Percentiles rank a stretch among this genome's conserved stretches.
These are phyloP conservation scores for Nematopogon swammerdamellus DNA, from an alignment of 2,888 invertebrate genomes.

Conservation along the genomic window DNA sequence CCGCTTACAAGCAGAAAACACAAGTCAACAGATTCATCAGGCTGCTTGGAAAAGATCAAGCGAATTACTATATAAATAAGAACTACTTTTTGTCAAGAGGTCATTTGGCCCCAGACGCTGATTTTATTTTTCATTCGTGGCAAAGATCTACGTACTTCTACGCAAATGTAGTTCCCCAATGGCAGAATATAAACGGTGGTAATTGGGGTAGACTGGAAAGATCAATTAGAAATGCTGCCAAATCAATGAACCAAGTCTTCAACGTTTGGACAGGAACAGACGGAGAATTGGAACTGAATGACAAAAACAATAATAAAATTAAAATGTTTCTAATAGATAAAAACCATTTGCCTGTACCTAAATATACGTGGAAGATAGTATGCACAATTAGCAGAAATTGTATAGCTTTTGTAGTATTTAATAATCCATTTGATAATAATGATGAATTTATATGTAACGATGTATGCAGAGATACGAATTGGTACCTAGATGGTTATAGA, in stretches of 20 bases:
- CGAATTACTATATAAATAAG: conserved; percentile 22
- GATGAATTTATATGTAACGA: conserved; percentile 20
- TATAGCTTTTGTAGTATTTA: conserved; percentile 46
- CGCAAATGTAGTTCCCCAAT: conserved; percentile 47
- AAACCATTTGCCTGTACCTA: conserved; percentile 32
- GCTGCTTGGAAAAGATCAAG: conserved; percentile 20
- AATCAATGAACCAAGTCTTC: conserved; percentile 22
- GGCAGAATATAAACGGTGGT: conserved; percentile 43
- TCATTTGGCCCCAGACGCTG: conserved; percentile 49
- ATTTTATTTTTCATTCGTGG: conserved; percentile 40
- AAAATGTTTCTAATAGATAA: conserved; percentile 28
- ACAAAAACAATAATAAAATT: conserved; percentile 19
- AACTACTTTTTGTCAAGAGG: conserved; percentile 35
- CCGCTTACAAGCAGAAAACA: conserved; percentile 21
- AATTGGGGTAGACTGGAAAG: conserved; percentile 48
- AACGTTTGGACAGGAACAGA: conserved; percentile 37
- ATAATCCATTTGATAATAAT: conserved; percentile 35
- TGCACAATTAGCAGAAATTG: conserved; percentile 27
- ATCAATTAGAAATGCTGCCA: conserved; percentile 29
- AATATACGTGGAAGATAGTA: conserved; percentile 43
- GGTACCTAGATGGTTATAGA: conserved; percentile 12
- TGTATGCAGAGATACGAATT: conserved; percentile 24
- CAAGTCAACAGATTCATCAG: conserved; percentile 25
- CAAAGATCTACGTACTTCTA: conserved; percentile 49
- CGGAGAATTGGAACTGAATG: conserved; percentile 29